Conservation (phyloP, 1,140 invertebrate species). For the Papilio aristodemus region DNA sequence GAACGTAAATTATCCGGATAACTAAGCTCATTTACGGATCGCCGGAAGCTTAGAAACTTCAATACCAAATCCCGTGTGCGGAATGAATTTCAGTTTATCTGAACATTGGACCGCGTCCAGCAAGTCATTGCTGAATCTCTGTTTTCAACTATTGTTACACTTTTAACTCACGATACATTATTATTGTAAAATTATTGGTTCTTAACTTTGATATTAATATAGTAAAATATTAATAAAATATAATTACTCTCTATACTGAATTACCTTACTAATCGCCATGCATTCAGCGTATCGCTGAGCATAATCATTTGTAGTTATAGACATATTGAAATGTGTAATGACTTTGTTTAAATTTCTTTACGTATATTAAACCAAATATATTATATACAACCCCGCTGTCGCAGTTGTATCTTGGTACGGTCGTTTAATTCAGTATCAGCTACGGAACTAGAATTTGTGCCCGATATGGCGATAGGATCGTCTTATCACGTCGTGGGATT, state of each 20-base stretch:
- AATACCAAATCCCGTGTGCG: constrained; percentile 1
- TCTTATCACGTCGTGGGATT: too few relatives aligned
- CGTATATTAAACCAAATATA: too few relatives aligned
- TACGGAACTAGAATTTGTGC: too few relatives aligned
- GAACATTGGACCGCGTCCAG: constrained; percentile 11
- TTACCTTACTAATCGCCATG: too few relatives aligned
- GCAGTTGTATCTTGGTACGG: too few relatives aligned
- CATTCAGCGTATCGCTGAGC: not conserved
- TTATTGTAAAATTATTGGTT: not conserved
- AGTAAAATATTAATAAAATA: too few relatives aligned
- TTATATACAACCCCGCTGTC: too few relatives aligned
- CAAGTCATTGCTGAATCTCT: constrained; percentile 13
- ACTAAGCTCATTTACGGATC: constrained; percentile 16
- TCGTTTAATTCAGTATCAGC: too few relatives aligned
- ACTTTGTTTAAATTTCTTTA: too few relatives aligned
- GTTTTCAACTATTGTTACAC: not conserved
- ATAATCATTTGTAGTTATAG: not conserved
- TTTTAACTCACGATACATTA: not conserved
- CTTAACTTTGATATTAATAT: too few relatives aligned
- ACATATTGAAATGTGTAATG: not conserved
- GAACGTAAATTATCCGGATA: constrained; percentile 20
- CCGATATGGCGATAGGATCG: too few relatives aligned
- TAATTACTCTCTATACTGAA: too few relatives aligned
- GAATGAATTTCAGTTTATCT: constrained; percentile 28
- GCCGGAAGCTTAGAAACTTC: constrained; percentile 17